These are phyloP conservation scores for Eidolon dupreanum DNA, from an alignment of 2,797 vertebrate species.

Conservation along the genomic window DNA sequence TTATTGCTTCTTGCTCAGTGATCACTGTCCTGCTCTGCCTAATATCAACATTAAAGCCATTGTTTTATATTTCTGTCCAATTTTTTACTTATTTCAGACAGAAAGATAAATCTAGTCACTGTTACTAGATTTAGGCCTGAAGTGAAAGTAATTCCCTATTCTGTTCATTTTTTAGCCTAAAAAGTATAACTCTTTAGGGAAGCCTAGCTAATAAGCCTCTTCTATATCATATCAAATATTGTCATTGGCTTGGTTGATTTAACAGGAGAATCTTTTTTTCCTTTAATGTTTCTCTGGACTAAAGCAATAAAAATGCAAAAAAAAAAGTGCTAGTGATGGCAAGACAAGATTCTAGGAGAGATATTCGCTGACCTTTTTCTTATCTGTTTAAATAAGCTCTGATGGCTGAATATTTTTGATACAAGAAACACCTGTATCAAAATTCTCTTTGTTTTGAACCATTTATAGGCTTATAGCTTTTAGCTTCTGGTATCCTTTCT, in stretches of 20 bases:
- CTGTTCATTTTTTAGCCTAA: not conserved
- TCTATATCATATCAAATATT: not conserved
- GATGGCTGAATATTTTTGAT: too few relatives aligned
- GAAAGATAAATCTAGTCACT: not conserved
- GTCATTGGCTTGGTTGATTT: not conserved
- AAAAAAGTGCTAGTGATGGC: not conserved
- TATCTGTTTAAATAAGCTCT: too few relatives aligned
- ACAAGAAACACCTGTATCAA: too few relatives aligned
- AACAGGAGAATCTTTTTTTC: not conserved
- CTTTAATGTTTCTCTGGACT: not conserved
- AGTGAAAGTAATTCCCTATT: not conserved
- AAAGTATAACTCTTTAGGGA: not conserved
- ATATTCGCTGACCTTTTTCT: too few relatives aligned
- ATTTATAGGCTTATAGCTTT: too few relatives aligned
- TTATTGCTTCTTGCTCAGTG: not conserved
- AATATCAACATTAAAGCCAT: not conserved
- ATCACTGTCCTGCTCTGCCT: not conserved
- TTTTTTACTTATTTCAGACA: not conserved
- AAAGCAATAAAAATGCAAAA: constrained; percentile 16
- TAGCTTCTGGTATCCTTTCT: too few relatives aligned
- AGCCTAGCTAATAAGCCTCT: not conserved
- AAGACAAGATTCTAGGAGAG: not conserved
- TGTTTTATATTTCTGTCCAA: not conserved
- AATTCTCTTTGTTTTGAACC: too few relatives aligned
- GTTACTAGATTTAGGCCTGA: not conserved